Conservation (phyloP, 2,113 vertebrate genomes). For the Atrichornis clamosus region DNA sequence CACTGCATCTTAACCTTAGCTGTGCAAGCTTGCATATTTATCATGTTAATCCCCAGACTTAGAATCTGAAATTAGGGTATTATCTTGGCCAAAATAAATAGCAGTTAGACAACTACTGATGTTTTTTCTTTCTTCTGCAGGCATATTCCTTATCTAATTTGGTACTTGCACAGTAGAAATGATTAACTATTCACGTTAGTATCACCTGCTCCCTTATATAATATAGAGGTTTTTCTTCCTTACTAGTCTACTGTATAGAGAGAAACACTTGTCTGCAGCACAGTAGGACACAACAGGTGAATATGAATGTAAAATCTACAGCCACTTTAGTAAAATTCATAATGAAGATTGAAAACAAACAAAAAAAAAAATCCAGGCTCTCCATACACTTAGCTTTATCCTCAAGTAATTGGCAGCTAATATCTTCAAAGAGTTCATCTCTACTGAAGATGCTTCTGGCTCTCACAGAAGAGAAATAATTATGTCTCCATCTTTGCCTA, state of each 20-base stretch:
- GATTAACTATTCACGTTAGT: not conserved
- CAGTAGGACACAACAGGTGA: not conserved
- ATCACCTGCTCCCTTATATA: not conserved
- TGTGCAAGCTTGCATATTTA: not conserved
- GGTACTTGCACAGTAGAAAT: not conserved
- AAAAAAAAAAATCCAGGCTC: not conserved
- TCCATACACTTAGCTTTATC: not conserved
- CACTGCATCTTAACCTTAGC: not conserved
- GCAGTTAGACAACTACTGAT: not conserved
- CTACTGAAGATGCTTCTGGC: not conserved
- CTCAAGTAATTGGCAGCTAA: not conserved
- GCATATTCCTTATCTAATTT: not conserved
- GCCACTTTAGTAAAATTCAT: not conserved
- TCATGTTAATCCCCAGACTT: not conserved
- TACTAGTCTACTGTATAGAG: not conserved
- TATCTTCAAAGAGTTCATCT: not conserved
- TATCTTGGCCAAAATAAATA: conserved; percentile 33
- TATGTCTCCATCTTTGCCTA: not conserved
- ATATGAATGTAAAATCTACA: conserved; percentile 13
- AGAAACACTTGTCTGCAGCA: not conserved
- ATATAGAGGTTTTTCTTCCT: not conserved
- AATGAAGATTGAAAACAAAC: not conserved
- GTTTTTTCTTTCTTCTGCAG: not conserved
- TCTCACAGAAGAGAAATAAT: not conserved
- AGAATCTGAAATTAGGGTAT: conserved; percentile 8